Conservation (phyloP, 2,888 invertebrate genomes). For the Drosophila maculinotata region DNA sequence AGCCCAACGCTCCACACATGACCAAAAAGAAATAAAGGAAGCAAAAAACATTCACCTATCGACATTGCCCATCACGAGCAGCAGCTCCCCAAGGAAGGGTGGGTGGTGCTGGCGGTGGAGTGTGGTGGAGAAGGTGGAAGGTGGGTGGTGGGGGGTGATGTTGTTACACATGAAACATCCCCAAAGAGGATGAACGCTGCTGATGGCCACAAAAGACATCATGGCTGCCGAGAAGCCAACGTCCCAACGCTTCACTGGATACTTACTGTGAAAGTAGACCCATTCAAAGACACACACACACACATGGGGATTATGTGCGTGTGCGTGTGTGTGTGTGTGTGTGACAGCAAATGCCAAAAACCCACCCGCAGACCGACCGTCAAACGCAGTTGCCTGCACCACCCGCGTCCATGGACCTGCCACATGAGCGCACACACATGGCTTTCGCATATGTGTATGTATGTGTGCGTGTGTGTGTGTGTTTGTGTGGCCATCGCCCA, state of each 20-base stretch:
- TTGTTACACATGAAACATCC: slow-evolving; percentile 62
- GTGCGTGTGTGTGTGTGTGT: slow-evolving; percentile 37
- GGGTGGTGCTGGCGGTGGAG: slow-evolving; percentile 1
- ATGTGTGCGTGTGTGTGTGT: slow-evolving; percentile 14
- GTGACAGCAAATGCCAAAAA: slow-evolving; percentile 80
- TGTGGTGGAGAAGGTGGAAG: slow-evolving; percentile 1
- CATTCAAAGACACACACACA: slow-evolving; percentile 61
- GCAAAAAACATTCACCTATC: slow-evolving; percentile 63
- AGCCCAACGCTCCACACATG: slow-evolving; percentile 28
- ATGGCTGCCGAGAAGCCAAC: slow-evolving; percentile 79
- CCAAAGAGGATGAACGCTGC: slow-evolving; percentile 65
- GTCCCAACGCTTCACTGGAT: slow-evolving; percentile 77
- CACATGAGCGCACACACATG: slow-evolving; percentile 41
- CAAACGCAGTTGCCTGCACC: slow-evolving; percentile 32
- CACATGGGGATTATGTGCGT: slow-evolving; percentile 25
- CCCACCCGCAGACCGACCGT: slow-evolving; percentile 63
- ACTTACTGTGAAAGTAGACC: slow-evolving; percentile 63
- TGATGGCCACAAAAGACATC: slow-evolving; percentile 82
- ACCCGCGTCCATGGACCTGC: slow-evolving; percentile 41
- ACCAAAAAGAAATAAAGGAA: slow-evolving; percentile 10
- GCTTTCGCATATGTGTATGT: slow-evolving; percentile 24
- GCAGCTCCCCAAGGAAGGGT: slow-evolving; percentile 41
- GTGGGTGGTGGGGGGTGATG: slow-evolving; percentile 7
- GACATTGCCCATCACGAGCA: slow-evolving; percentile 72
- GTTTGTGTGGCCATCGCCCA: slow-evolving; percentile 62